Base-by-base conservation (phyloP, 2,797 vertebrate species). In the Zenarchopterus dispar region DNA sequence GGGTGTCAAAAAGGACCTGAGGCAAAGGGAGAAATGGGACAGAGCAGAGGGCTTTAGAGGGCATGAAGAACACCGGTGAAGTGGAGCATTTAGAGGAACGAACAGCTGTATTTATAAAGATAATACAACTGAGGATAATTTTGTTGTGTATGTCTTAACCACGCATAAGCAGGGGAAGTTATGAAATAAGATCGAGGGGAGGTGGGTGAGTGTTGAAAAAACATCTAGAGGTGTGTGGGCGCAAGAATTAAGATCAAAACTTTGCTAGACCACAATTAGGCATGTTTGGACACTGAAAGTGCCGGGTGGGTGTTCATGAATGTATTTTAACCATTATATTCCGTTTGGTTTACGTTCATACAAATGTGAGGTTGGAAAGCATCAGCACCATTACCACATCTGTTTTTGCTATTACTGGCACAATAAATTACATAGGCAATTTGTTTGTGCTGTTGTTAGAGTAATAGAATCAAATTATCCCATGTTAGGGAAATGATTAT, bases 361-460 rank as follows among this genome's bases (percentile, higher is more conserved):
- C 75, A 88, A 90, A 89, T 84, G 74, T 75, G 73, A 77, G 82
- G 75, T 84, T 88, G 89, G 84, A 90, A 86, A 75, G 74, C 78
- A 63, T 44, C 64, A 76, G 78, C 59, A 71, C 80, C 85, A 84
- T 89, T 86, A 90, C 78, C 70, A 85, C 89, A 90, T 91, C 86
- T 93, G 88, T 70, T 91, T 93, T 88, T 84, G 82, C 84, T 87
- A 86, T 91, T 89, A 92, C 87, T 92, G 90, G 87, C 88, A 85
- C 87, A 85, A 84, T 92, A 93, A 92, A 91, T 91, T 88, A 89
- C 78, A 73, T 83, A 85, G 85, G 77, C 85, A 92, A 90, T 92
- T 92, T 91, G 89, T 93, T 91, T 89, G 84, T 68, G 70, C 83
- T 87, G 87, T 88, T 91, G 89, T 93, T 91, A 84, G 83, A 88